These are phyloP conservation scores for Diaperis boleti DNA, from an alignment of 2,888 invertebrate genomes.

Conservation along the genomic window DNA sequence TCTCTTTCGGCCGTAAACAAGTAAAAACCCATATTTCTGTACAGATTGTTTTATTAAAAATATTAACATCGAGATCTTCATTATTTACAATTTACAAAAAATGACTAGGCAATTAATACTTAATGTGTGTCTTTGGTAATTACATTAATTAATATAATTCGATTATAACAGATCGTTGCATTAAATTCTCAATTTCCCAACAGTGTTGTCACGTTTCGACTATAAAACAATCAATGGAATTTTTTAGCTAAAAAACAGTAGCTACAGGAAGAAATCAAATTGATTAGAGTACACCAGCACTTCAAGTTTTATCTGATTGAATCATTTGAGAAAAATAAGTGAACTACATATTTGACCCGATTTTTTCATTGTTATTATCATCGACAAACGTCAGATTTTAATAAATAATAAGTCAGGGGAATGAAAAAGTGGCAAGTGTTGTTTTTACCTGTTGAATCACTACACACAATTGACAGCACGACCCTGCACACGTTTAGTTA, in stretches of 20 bases:
- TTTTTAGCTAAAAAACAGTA: neutral
- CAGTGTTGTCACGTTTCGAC: slow-evolving; percentile 14
- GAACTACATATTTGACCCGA: slow-evolving; percentile 3
- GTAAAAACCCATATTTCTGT: slow-evolving; percentile 15
- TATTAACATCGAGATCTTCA: slow-evolving; percentile 53
- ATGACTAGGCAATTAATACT: slow-evolving; percentile 52
- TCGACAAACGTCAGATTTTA: neutral
- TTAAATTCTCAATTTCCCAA: slow-evolving; percentile 21
- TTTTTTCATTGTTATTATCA: slow-evolving; percentile 5
- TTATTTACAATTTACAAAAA: slow-evolving; percentile 49
- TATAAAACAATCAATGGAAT: slow-evolving; percentile 2
- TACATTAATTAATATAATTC: slow-evolving; percentile 27
- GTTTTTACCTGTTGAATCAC: slow-evolving; percentile 21
- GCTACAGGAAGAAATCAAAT: slow-evolving; percentile 4
- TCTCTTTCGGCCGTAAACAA: slow-evolving; percentile 10
- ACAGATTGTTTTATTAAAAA: slow-evolving; percentile 48
- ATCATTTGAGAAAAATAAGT: slow-evolving; percentile 6
- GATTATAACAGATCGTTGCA: slow-evolving; percentile 42
- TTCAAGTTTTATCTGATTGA: slow-evolving; percentile 10
- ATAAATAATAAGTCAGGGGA: neutral
- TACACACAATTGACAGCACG: slow-evolving; percentile 3
- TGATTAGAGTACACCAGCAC: neutral
- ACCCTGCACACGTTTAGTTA: slow-evolving; percentile 24
- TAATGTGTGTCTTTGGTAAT: slow-evolving; percentile 41
- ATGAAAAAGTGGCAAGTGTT: slow-evolving; percentile 1